Conservation (phyloP, 2,888 invertebrate genomes). For the Tetramorium bicarinatum region DNA sequence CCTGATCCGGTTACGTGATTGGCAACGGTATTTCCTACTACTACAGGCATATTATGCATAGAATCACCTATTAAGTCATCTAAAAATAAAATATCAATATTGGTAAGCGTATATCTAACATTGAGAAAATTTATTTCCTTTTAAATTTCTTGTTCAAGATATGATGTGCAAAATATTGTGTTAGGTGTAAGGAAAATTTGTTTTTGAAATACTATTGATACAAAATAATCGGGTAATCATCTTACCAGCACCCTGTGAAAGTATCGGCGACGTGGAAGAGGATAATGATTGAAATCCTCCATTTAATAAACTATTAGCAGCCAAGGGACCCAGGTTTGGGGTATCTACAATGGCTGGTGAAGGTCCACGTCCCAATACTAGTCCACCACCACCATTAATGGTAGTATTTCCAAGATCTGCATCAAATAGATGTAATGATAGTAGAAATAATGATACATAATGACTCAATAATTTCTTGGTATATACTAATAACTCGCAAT, state of each 20-base stretch:
- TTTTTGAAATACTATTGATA: background rate
- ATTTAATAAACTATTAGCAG: constrained; percentile 86
- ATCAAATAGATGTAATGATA: constrained; percentile 28
- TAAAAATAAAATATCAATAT: constrained; percentile 63
- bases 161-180: background rate
- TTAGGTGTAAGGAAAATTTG: background rate
- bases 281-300: constrained; percentile 87
- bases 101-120: constrained; percentile 5
- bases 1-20: constrained; percentile 79
- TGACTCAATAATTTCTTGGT: background rate
- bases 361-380: constrained; percentile 88
- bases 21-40: constrained; percentile 80
- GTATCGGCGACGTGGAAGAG: constrained; percentile 89
- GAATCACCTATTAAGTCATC: constrained; percentile 85
- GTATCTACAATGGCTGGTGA: constrained; percentile 89
- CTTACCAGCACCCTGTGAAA: constrained; percentile 86
- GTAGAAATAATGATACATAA: constrained; percentile 6
- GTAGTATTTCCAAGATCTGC: constrained; percentile 86
- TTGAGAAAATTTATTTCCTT: background rate
- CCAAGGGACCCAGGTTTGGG: constrained; percentile 81
- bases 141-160: background rate
- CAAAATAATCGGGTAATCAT: background rate
- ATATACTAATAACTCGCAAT: background rate
- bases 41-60: constrained; percentile 83
- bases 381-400: constrained; percentile 86